phyloP scores from a whole-genome alignment of 2,113 vertebrate genomes.

The Centropristis striata region DNA sequence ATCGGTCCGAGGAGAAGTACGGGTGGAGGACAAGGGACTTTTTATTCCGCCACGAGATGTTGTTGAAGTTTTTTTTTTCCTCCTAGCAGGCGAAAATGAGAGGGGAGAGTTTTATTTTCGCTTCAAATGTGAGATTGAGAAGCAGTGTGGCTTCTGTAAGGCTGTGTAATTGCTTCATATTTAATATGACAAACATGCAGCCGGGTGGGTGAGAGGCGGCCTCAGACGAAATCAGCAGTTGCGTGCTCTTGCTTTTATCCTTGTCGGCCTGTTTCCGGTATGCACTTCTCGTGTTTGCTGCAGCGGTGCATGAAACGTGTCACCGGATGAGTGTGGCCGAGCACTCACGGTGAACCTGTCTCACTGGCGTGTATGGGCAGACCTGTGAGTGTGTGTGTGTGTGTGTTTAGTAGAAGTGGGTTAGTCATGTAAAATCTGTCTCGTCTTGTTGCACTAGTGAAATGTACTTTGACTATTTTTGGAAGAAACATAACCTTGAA shows the following conservation, averaged over 20 bases:
- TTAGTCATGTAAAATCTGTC: slow-evolving; percentile 35
- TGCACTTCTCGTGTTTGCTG: slow-evolving; percentile 84
- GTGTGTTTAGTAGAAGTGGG: slow-evolving; percentile 9
- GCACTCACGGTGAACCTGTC: slow-evolving; percentile 55
- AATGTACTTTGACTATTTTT: slow-evolving; percentile 48
- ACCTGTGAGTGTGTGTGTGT: slow-evolving; percentile 21
- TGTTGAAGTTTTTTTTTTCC: slow-evolving; percentile 28
- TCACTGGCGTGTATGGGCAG: slow-evolving; percentile 29
- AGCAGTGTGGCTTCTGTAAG: slow-evolving; percentile 49
- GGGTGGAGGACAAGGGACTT: not conserved
- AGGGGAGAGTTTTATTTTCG: slow-evolving; percentile 8
- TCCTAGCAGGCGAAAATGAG: slow-evolving; percentile 9
- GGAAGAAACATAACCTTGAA: slow-evolving; percentile 3
- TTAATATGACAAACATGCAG: slow-evolving; percentile 78
- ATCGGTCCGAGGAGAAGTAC: not conserved
- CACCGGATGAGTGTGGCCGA: slow-evolving; percentile 54
- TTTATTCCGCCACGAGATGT: not conserved
- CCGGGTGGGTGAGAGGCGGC: slow-evolving; percentile 55
- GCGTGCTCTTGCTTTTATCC: slow-evolving; percentile 73
- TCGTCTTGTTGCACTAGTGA: slow-evolving; percentile 31
- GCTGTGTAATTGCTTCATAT: slow-evolving; percentile 80
- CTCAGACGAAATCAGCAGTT: slow-evolving; percentile 46
- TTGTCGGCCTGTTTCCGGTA: slow-evolving; percentile 69
- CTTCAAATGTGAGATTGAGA: slow-evolving; percentile 50
- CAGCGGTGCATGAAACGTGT: slow-evolving; percentile 80